Evolutionary conservation across 1,140 invertebrate species (phyloP).

Genomic region (Archegozetes longisetosus): DNA sequence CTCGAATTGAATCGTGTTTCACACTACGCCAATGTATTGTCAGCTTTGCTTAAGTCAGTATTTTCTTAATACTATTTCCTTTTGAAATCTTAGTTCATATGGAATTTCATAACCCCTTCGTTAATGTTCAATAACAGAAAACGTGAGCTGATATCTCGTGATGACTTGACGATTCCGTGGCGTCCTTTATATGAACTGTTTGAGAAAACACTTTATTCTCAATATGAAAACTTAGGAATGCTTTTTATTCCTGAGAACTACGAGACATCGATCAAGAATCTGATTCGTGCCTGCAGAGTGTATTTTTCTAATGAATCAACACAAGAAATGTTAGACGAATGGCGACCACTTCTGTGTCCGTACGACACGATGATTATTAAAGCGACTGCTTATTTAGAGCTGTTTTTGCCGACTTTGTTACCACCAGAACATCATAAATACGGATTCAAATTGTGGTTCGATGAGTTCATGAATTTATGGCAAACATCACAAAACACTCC

Average conservation of each 20-base stretch:
- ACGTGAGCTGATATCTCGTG: slow-evolving; percentile 50
- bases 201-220: slow-evolving; percentile 34
- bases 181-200: slow-evolving; percentile 58
- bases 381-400: slow-evolving; percentile 44
- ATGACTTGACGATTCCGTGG: slow-evolving; percentile 70
- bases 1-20: slow-evolving; percentile 53
- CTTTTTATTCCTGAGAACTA: slow-evolving; percentile 30
- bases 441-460: slow-evolving; percentile 62
- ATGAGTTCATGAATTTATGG: slow-evolving; percentile 64
- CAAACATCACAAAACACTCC: slow-evolving; percentile 49
- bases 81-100: neutral
- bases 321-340: slow-evolving; percentile 69
- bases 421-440: slow-evolving; percentile 41
- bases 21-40: slow-evolving; percentile 38
- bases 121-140: slow-evolving; percentile 45
- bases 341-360: slow-evolving; percentile 55
- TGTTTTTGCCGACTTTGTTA: slow-evolving; percentile 57
- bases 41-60: slow-evolving; percentile 32
- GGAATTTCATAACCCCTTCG: no score
- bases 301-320: slow-evolving; percentile 60
- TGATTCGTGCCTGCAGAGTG: slow-evolving; percentile 26
- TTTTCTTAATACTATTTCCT: slow-evolving; percentile 1
- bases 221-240: slow-evolving; percentile 39
- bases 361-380: slow-evolving; percentile 43
- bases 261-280: slow-evolving; percentile 24